Evolutionary conservation across 2,888 invertebrate species (phyloP), one percentile per base, ranked within the genome.

Genomic region (Dendrolimus pini): DNA sequence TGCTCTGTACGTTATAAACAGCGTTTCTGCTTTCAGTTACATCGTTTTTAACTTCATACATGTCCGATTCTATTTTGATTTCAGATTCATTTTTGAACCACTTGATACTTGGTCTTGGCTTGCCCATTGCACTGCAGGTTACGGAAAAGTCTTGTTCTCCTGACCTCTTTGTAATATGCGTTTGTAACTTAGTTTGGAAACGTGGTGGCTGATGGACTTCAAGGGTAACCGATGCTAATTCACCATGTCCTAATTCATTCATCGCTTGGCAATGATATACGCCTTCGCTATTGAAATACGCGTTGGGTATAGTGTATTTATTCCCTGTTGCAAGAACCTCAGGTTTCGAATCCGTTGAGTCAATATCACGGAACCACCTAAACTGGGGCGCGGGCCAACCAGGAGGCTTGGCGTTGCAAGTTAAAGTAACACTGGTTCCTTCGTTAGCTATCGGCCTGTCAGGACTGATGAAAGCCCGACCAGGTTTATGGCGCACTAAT

Each of bases 341-440:
- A 0, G 92, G 91, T 67, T 94, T 94, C 1, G 92, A 82, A 7
- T 92, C 90, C 13, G 87, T 83, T 8, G 93, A 92, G 7, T 93
- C 93, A 61, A 94, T 94, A 71, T 96, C 95, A 58, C 95, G 93
- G 92, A 96, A 96, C 98, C 98, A 98, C 59, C 96, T 93, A 83
- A 95, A 98, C 74, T 96, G 95, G 0, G 98, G 97, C 41, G 95
- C 95, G 0, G 98, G 98, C 95, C 96, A 97, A n/a, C 98, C 98
- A 0, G 97, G 96, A 0, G 98, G 98, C 65, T 93, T 94, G 0
- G 97, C 96, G 53, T 94, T 94, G 75, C 98, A 98, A 0, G 96
- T 96, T 12, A 97, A 91, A 1, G 96, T 96, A 1, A 96, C 96
- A 0, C 95, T 94, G 3, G 95, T 93, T 2, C 96, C 96, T 74